Evolutionary conservation across 2,113 vertebrate genomes (phyloP), one percentile per base, ranked within the genome.

Genomic region (Riparia riparia): DNA sequence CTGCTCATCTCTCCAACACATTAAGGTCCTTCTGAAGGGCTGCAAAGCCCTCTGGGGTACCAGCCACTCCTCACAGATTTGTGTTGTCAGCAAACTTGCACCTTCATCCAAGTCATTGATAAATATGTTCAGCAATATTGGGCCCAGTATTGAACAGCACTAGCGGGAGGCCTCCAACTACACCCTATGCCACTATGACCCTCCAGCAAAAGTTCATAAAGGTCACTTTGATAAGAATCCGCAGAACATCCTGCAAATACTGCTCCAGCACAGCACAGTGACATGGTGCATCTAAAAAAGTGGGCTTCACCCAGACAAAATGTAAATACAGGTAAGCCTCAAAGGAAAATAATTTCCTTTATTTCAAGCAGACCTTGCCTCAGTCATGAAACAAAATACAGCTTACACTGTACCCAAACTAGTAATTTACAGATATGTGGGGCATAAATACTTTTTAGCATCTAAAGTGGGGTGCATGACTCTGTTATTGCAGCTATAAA

Each of bases 21-120:
- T 2, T 0, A 0, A 26, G 10, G 41, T 47, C 17, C n/a, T 47
- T 76, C 29, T 6, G 6, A 54, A 61, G 41, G 20, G 14, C 13
- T 41, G 24, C 39, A 69, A 19, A 68, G 61, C 29, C 25, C 45
- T 41, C 45, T 53, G 69, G 10, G 17, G 4, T 53, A 47, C 17
- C 29, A n/a, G 70, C 10, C 22, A 47, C 29, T n/a, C n/a, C 22
- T 74, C 61, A 39, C 2, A 68, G 61, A 58, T 60, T 31, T 53
- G 45, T 45, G 41, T 10, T 16, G 10, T 39, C 78, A 82, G 28
- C 1, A 0, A 47, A 53, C 15, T 45, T 47, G 9, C 41, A 7
- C 10, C n/a, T 89, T 61, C 54, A 61, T 68, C 54, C 20, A 17
- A 76, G 24, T 34, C 3, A 76, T 2, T 54, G 47, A 61, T 18